phyloP scores from a whole-genome alignment of 2,113 vertebrate genomes.

The Onychostoma macrolepis region DNA sequence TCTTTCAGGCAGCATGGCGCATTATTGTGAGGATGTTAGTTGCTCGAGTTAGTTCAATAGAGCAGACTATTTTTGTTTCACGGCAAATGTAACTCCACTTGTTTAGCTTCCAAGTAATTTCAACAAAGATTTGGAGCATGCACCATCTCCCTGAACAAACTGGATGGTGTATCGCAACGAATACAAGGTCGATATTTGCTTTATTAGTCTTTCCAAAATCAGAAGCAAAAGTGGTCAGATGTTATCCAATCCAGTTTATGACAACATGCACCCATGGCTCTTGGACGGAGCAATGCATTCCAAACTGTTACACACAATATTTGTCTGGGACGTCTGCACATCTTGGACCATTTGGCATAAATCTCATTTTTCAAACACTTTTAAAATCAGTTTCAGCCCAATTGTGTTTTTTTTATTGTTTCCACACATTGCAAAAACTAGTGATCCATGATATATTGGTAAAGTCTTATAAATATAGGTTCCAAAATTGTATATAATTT shows the following conservation, averaged over 20 bases:
- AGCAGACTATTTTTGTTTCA: slow-evolving; percentile 59
- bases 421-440: slow-evolving; percentile 3
- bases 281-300: slow-evolving; percentile 15
- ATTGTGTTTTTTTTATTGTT: not conserved
- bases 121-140: not conserved
- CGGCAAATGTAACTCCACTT: not conserved
- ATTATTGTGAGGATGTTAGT: slow-evolving; percentile 65
- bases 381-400: not conserved
- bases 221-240: slow-evolving; percentile 13
- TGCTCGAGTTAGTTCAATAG: slow-evolving; percentile 65
- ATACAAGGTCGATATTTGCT: slow-evolving; percentile 5
- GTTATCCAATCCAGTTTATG: slow-evolving; percentile 24
- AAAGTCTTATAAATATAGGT: not conserved
- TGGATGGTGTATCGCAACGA: not conserved
- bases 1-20: slow-evolving; percentile 40
- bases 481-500: too few relatives aligned
- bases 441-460: not conserved
- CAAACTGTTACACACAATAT: slow-evolving; percentile 4
- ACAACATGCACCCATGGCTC: slow-evolving; percentile 8
- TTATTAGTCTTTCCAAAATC: slow-evolving; percentile 20
- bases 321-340: slow-evolving; percentile 57
- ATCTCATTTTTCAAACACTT: not conserved
- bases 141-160: not conserved
- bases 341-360: not conserved
- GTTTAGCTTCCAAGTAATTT: slow-evolving; percentile 19